These are phyloP conservation scores for Clarias batrachus DNA, from an alignment of 2,113 vertebrate species.

Conservation along the genomic window DNA sequence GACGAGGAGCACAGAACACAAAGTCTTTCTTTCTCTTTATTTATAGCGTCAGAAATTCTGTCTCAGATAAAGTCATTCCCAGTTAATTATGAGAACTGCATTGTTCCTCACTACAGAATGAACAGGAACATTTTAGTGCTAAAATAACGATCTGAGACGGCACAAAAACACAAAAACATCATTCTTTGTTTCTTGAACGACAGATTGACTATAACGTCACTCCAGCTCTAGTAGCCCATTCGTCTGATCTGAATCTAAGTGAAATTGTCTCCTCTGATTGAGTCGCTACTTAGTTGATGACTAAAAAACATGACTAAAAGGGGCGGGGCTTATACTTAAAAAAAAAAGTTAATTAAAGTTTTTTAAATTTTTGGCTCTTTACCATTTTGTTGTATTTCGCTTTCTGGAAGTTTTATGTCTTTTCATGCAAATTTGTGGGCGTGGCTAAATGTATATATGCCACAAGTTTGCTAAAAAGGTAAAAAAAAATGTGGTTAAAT, in stretches of 20 bases:
- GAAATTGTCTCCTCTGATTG: neutral
- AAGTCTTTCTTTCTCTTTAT: neutral
- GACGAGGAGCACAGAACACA: neutral
- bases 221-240: neutral
- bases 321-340: neutral
- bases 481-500: neutral
- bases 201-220: neutral
- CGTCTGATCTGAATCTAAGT: neutral
- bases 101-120: neutral
- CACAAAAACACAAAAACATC: neutral
- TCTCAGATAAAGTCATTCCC: neutral
- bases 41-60: neutral
- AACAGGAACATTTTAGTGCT: neutral
- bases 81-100: neutral
- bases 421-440: neutral
- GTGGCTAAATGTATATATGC: neutral
- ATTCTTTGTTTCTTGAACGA: neutral
- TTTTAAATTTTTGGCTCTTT: too few relatives aligned
- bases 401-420: neutral
- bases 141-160: neutral
- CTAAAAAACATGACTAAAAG: neutral
- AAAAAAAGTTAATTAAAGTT: too few relatives aligned
- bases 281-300: neutral
- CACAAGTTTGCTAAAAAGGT: neutral
- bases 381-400: neutral